A percentile compares a stretch with the other conserved stretches of the same genome.
phyloP scores from a whole-genome alignment of 2,113 vertebrate species.

The Orycteropus afer region DNA sequence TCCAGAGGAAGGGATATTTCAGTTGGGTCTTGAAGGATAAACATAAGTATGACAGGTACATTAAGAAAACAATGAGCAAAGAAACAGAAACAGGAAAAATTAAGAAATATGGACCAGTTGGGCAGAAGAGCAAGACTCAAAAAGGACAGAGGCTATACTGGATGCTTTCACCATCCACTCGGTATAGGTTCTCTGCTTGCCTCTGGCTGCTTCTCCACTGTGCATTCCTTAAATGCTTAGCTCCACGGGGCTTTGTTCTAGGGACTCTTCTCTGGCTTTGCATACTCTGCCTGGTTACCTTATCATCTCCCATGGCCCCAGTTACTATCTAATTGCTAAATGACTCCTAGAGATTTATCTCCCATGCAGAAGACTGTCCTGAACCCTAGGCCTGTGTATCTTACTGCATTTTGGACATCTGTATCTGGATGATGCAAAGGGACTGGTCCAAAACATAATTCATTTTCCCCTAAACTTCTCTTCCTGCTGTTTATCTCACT shows the following conservation, averaged over 20 bases:
- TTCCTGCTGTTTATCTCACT: slow-evolving; percentile 10
- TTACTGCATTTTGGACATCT: not conserved
- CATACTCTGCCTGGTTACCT: slow-evolving; percentile 5
- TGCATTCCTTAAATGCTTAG: slow-evolving; percentile 23
- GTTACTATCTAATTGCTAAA: not conserved
- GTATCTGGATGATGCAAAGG: not conserved
- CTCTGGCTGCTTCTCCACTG: not conserved
- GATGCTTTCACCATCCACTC: not conserved
- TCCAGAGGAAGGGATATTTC: slow-evolving; percentile 28
- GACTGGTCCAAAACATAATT: slow-evolving; percentile 43
- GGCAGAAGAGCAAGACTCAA: slow-evolving; percentile 7
- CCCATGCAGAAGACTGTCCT: not conserved
- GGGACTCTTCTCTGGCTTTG: slow-evolving; percentile 1
- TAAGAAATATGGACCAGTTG: not conserved
- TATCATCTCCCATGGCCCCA: slow-evolving; percentile 23
- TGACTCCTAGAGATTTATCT: slow-evolving; percentile 1
- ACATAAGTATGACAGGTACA: not conserved
- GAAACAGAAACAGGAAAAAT: slow-evolving; percentile 49
- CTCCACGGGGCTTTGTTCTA: not conserved
- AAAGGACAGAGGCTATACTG: not conserved
- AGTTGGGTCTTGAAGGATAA: not conserved
- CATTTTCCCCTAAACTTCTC: not conserved
- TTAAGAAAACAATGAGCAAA: slow-evolving; percentile 43
- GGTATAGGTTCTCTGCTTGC: not conserved
- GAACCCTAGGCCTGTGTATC: not conserved